phyloP scores from a whole-genome alignment of 2,113 vertebrate species.

The Lynx canadensis region DNA sequence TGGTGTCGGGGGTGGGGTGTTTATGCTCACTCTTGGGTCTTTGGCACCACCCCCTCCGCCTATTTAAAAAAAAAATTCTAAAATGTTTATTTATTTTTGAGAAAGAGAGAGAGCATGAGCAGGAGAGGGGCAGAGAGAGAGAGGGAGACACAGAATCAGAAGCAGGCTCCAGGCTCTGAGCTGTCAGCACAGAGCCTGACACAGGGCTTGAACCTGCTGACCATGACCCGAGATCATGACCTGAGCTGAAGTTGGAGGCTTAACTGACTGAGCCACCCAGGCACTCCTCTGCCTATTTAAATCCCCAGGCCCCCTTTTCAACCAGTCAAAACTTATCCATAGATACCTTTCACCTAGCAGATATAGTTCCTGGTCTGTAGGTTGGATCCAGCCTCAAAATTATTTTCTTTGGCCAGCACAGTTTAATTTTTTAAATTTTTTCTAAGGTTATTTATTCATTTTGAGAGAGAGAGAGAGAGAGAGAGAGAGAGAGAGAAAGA shows the following conservation, averaged over 20 bases:
- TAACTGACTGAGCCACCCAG: too few relatives aligned
- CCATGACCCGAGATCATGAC: too few relatives aligned
- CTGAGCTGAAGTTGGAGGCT: too few relatives aligned
- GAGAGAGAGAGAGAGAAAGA: too few relatives aligned
- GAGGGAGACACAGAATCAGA: too few relatives aligned
- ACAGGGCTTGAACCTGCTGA: too few relatives aligned
- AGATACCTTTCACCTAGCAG: not conserved
- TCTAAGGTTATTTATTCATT: not conserved
- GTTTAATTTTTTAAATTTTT: not conserved
- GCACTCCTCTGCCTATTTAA: not conserved
- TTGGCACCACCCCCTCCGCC: not conserved
- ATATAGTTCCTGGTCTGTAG: not conserved
- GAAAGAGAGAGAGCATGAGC: too few relatives aligned
- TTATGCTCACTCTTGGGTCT: not conserved
- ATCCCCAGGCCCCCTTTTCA: not conserved
- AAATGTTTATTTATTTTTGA: too few relatives aligned
- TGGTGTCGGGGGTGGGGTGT: accelerated
- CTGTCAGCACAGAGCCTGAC: too few relatives aligned
- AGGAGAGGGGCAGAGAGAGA: too few relatives aligned
- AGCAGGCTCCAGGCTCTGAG: too few relatives aligned
- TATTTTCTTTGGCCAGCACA: not conserved
- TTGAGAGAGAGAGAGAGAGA: too few relatives aligned
- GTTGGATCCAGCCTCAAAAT: not conserved
- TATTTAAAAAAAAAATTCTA: not conserved
- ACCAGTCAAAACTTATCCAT: not conserved